phyloP scores from a whole-genome alignment of 2,888 invertebrate genomes.

The Platerodrilus igneus region DNA sequence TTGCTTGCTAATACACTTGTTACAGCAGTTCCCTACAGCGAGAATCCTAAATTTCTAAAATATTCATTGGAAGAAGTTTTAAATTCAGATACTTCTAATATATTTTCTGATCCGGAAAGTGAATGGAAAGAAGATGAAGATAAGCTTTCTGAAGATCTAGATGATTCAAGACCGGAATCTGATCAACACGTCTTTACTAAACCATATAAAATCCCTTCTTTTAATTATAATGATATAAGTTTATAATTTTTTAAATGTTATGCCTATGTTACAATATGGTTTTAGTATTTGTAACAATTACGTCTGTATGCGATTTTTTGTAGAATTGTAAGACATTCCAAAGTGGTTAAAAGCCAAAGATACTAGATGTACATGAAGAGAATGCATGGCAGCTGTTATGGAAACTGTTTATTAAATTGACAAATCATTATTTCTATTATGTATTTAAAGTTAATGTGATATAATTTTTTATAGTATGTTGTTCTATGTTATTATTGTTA shows the following conservation, averaged over 20 bases:
- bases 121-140: constrained; percentile 55
- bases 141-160: constrained; percentile 30
- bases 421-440: too few species aligned
- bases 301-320: too few species aligned
- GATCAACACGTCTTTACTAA: constrained; percentile 46
- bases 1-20: not conserved
- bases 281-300: too few species aligned
- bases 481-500: too few species aligned
- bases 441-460: too few species aligned
- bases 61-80: constrained; percentile 54
- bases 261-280: too few species aligned
- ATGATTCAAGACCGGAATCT: constrained; percentile 55
- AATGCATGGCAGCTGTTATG: too few species aligned
- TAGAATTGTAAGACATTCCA: too few species aligned
- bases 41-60: constrained; percentile 39
- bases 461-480: too few species aligned
- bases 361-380: too few species aligned
- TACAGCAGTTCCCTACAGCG: constrained; percentile 7
- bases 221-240: constrained; percentile 23
- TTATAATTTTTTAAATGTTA: constrained; percentile 11
- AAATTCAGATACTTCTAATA: constrained; percentile 50
- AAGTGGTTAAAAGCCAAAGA: too few species aligned
- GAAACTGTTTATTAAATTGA: too few species aligned
- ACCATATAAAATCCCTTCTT: constrained; percentile 26
- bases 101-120: constrained; percentile 69